Base-by-base conservation (phyloP, 2,888 invertebrate genomes). In the Campoletis raptor region DNA sequence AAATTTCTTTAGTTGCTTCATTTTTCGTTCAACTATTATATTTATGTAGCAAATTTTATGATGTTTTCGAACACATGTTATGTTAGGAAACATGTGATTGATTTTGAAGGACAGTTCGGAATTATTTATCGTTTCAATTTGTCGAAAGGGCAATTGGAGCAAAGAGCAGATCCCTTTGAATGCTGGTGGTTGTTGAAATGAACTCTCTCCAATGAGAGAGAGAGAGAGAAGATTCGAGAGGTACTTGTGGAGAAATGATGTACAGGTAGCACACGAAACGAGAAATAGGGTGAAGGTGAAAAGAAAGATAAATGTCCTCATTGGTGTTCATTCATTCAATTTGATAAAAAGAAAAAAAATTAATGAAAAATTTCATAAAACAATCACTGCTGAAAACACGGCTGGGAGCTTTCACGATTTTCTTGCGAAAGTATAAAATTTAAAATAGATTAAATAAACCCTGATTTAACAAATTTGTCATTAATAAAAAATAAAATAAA, bases 151-250 rank as follows among this genome's bases (percentile, higher is more conserved):
- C 30, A 30, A 30, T 30, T 30, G 30, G 30, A 30, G 30, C 3
- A 30, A 30, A 30, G 3, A 30, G 30, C 30, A 30, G 3, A 30
- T 30, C 30, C 30, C 30, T 30, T 30, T 30, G 30, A 30, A 30
- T 30, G 30, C 30, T 30, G 30, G 30, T 30, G 30, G 30, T 78
- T 57, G 42, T 83, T 66, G 72, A 83, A 67, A 30, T 30, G 30
- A 30, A 30, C 30, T 30, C 30, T 30, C 30, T 30, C 30, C 30
- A 67, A 40, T 36, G 40, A 9, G 48, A 15, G 52, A 40, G 40
- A 9, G 48, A 15, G 52, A 40, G 40, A 67, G 77, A 52, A 54
- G 67, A 67, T 52, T n/a, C 73, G 73, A 73, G 73, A 45, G 57
- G 18, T 57, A 73, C 73, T 73, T 21, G 40, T 12, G 9, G n/a